Base-by-base conservation (phyloP, 2,888 invertebrate genomes). In the Julus scanicus region DNA sequence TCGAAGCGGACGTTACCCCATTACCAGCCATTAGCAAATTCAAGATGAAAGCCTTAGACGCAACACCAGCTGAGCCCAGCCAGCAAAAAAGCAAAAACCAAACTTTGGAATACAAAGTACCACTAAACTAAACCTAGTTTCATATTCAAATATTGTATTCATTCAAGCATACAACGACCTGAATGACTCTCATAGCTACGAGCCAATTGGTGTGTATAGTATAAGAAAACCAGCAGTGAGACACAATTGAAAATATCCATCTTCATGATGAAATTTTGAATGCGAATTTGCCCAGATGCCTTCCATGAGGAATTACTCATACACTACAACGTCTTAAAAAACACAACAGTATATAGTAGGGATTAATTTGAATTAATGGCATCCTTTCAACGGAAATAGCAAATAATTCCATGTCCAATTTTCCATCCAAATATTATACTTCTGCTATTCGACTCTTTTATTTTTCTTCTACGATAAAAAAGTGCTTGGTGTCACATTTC, bases 1-100 rank as follows among this genome's bases (percentile, higher is more conserved):
- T 80, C 80, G 37, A 37, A 80, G 80, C 37, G 80, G 80, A 80
- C 80, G 80, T 80, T 80, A 80, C 80, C 80, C 80, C 80, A 80
- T 80, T 39, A 80, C 80, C 80, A 80, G 37, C 37, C 80, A 80
- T 80, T 80, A 80, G 80, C 80, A 80, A 80, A 29, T 80, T 80
- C 37, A 39, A 37, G 80, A 63, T 63, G 63, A 1, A 63, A 8
- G 80, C 80, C 80, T 80, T 53, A 71, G 37, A 80, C 13, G 80
- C 80, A 80, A 80, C 80, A 80, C 37, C 37, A 39, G 80, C 80
- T 80, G 80, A 80, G 80, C 80, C 80, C 15, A 37, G 37, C 37
- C 15, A 80, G 80, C 80, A 37, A 80, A 80, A 80, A 80, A 80
- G n/a, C n/a, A n/a, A 15, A 37, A 80, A 71, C 63, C 37, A 8